A percentile compares a stretch with the other conserved stretches of the same genome.
Conservation (phyloP, 2,113 vertebrate species). For the Sprattus sprattus region DNA sequence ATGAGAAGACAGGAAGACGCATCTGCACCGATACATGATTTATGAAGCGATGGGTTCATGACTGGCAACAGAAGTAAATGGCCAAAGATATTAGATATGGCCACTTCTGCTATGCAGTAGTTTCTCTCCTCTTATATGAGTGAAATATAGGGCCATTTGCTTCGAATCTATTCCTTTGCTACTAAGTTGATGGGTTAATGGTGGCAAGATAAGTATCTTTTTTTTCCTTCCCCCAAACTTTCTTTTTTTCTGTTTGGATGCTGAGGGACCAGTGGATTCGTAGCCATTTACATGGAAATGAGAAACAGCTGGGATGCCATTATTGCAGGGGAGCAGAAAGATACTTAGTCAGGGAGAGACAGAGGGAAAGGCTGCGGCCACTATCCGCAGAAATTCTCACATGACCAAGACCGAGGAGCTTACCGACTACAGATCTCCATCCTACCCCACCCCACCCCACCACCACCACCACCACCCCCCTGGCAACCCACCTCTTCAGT, state of each 20-base stretch:
- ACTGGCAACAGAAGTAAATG: background rate
- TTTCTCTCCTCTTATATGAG: background rate
- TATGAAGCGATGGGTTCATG: background rate
- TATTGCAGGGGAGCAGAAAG: conserved; percentile 24
- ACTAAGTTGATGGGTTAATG: background rate
- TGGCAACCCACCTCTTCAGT: background rate
- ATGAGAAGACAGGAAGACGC: background rate
- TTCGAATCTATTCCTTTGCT: background rate
- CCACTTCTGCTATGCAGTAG: background rate
- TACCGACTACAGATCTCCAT: conserved; percentile 17
- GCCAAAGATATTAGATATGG: background rate
- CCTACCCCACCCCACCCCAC: background rate
- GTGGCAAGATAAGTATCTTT: background rate
- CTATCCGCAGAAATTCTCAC: conserved; percentile 34
- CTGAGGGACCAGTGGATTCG: conserved; percentile 25
- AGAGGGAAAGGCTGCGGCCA: conserved; percentile 27
- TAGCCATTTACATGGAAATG: conserved; percentile 35
- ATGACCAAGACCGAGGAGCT: background rate
- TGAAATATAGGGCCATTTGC: background rate
- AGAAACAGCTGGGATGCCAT: conserved; percentile 43
- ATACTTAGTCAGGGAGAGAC: conserved; percentile 32
- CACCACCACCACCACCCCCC: background rate
- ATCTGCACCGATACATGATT: background rate
- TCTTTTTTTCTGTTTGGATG: conserved; percentile 1
- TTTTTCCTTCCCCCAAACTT: no score